These are phyloP conservation scores for Streblospio benedicti DNA, from an alignment of 1,140 invertebrate genomes.

Conservation along the genomic window DNA sequence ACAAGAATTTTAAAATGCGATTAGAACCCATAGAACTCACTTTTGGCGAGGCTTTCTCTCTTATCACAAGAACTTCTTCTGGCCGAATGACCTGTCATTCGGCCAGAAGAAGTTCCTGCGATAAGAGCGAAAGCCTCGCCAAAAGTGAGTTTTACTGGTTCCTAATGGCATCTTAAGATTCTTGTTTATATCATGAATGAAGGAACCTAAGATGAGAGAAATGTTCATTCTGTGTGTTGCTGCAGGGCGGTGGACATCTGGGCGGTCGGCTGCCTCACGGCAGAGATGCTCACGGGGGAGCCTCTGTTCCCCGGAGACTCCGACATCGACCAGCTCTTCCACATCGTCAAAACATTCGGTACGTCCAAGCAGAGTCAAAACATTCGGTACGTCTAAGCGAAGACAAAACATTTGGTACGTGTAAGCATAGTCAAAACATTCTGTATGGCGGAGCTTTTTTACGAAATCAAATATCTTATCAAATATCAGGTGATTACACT, in stretches of 20 bases:
- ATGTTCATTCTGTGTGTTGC: too few species aligned
- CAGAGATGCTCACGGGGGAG: conserved; percentile 45
- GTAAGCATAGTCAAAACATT: not conserved
- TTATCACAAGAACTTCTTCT: too few species aligned
- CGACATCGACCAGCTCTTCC: conserved; percentile 48
- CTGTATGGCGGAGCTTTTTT: not conserved
- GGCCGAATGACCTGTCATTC: too few species aligned
- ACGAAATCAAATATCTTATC: not conserved
- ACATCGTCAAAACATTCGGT: conserved; percentile 47
- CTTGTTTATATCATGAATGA: too few species aligned
- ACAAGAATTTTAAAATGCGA: too few species aligned
- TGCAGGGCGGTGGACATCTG: conserved; percentile 46
- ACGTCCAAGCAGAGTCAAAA: not conserved
- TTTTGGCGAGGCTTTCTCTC: too few species aligned
- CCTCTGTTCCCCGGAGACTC: conserved; percentile 48
- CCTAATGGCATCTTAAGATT: too few species aligned
- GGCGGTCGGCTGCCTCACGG: conserved; percentile 45
- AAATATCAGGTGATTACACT: not conserved
- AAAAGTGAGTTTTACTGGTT: too few species aligned
- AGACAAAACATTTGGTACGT: not conserved
- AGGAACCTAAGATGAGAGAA: too few species aligned
- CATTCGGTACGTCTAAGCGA: not conserved
- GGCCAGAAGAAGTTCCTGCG: too few species aligned
- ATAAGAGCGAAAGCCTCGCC: too few species aligned
- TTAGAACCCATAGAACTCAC: too few species aligned